These are phyloP conservation scores for Rhyacophila brunnea DNA, from an alignment of 1,140 invertebrate species.

Conservation along the genomic window DNA sequence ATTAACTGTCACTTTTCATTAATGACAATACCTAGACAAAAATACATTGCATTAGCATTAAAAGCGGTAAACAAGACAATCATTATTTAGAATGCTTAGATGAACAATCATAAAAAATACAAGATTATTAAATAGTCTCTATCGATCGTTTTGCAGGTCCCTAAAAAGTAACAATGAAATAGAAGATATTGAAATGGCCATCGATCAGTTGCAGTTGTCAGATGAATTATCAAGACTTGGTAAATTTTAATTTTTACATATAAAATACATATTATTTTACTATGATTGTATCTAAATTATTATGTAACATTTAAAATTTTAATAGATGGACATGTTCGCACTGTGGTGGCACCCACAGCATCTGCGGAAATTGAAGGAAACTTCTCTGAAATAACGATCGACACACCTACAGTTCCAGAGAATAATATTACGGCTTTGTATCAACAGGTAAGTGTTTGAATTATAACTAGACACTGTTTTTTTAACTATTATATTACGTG, in stretches of 20 bases:
- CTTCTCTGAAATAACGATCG: constrained; percentile 66
- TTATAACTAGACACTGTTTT: neutral
- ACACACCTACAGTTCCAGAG: constrained; percentile 65
- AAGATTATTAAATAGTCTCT: too few species aligned
- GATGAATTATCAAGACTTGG: neutral
- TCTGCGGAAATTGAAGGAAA: constrained; percentile 70
- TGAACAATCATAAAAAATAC: too few species aligned
- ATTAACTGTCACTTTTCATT: too few species aligned
- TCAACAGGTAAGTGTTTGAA: constrained; percentile 41
- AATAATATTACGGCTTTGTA: constrained; percentile 62
- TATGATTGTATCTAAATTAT: neutral
- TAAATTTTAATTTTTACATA: neutral
- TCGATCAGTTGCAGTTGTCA: neutral
- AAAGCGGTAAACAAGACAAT: too few species aligned
- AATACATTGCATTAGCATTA: too few species aligned
- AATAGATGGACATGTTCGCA: neutral
- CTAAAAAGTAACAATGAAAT: constrained; percentile 50
- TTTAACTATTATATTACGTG: too few species aligned
- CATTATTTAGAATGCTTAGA: too few species aligned
- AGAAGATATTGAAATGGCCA: neutral
- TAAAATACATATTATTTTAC: neutral
- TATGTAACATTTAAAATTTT: neutral
- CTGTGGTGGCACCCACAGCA: constrained; percentile 37
- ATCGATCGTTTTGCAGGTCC: constrained; percentile 49
- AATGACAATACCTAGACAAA: too few species aligned